A percentile compares a stretch with the other conserved stretches of the same genome.
These are phyloP conservation scores for Automeris io DNA, from an alignment of 2,888 invertebrate genomes.

Conservation along the genomic window DNA sequence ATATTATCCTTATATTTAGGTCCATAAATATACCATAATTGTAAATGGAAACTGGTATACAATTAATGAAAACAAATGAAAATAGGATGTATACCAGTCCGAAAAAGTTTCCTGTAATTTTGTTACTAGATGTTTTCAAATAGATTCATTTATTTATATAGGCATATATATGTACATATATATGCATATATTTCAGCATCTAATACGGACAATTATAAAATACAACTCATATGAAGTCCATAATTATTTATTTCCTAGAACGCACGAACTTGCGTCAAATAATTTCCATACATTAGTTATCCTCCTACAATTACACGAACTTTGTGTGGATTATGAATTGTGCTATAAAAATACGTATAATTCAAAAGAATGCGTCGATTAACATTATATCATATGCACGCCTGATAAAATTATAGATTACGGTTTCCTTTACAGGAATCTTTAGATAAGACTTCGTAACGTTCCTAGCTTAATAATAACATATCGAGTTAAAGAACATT, in stretches of 20 bases:
- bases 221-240: too few relatives aligned
- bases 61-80: too few relatives aligned
- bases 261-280: neutral
- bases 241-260: neutral
- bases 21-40: too few relatives aligned
- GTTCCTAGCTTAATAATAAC: neutral
- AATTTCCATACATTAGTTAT: neutral
- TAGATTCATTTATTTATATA: too few relatives aligned
- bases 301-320: conserved; percentile 1
- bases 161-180: too few relatives aligned
- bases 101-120: too few relatives aligned
- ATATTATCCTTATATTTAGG: too few relatives aligned
- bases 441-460: conserved; percentile 5
- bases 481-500: neutral
- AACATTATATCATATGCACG: conserved; percentile 1
- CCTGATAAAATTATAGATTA: conserved; percentile 7
- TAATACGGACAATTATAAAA: too few relatives aligned
- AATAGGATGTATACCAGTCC: too few relatives aligned
- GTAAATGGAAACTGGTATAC: too few relatives aligned
- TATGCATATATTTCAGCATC: too few relatives aligned
- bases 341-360: conserved; percentile 1
- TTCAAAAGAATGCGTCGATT: neutral
- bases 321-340: neutral
- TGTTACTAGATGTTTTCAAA: too few relatives aligned
- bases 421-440: conserved; percentile 9